These are phyloP conservation scores for Lytechinus pictus DNA, from an alignment of 35 echinoderm and acorn worm genomes.

Conservation along the genomic window DNA sequence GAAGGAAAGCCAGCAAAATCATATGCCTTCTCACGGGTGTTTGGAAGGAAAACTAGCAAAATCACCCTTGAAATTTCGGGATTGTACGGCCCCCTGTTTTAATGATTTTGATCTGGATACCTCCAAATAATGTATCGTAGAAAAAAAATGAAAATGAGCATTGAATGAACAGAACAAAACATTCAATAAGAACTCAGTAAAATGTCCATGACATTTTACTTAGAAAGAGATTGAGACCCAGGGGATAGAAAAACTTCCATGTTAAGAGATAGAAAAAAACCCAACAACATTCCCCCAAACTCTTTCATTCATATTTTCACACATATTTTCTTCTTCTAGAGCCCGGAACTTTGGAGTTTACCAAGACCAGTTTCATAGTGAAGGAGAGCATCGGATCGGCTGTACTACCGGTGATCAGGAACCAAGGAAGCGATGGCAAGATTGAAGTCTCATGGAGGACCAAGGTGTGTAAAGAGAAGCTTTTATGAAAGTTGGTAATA, in stretches of 20 bases:
- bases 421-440: constrained; percentile 82
- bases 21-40: no score
- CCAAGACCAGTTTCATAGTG: constrained; percentile 86
- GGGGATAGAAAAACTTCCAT: no score
- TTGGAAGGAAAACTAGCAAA: no score
- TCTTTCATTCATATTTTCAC: no score
- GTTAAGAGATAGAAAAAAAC: no score
- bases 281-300: no score
- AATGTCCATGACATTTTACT: background rate
- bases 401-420: constrained; percentile 71
- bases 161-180: background rate
- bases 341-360: constrained; percentile 88
- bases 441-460: constrained; percentile 88
- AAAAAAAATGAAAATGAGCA: background rate
- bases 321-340: constrained; percentile 62
- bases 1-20: no score
- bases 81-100: no score
- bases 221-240: background rate
- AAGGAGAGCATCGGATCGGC: constrained; percentile 89
- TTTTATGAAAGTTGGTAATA: no score
- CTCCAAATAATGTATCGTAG: no score
- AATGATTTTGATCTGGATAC: no score
- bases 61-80: no score
- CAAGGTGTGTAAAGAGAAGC: constrained; percentile 7
- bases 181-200: background rate